Base-by-base conservation (phyloP, 1,140 invertebrate species). In the Drosophila jambulina region DNA sequence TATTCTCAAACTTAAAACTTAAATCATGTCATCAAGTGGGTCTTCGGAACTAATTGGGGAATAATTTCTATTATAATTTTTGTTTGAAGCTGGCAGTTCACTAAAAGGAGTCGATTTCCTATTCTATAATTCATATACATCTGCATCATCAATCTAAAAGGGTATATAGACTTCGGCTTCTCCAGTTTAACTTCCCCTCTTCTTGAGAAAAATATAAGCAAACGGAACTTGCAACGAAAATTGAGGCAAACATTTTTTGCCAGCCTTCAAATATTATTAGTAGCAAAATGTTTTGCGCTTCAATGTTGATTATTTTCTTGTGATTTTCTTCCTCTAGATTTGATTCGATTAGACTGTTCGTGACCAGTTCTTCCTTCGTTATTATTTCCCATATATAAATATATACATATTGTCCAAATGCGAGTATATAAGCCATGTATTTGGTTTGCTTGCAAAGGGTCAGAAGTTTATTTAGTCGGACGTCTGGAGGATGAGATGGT, bases 281-380 rank as follows among this genome's bases (percentile, higher is more conserved):
- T 32, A 53, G 25, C 32, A 67, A 65, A 45, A 38, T 68, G 32
- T 23, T 36, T 51, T 34, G 59, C 29, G 59, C 59, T 36, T 51
- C 45, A 53, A 38, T 32, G 67, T 69, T 46, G 29, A 46, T 65
- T 68, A 65, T 45, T 68, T 68, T 68, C 32, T 36, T 63, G 36
- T 46, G 15, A 51, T 29, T 67, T 67, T 48, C 27, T 51, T 67
- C 36, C 46, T 38, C 46, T 67, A 69, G 65, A 69, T 69, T 69
- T 70, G 46, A 70, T 70, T 70, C 67, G 67, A 70, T 70, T 70
- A 45, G 67, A 23, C 36, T 6, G 65, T 65, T 65, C 61, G 65
- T 69, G 65, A 69, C 65, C 62, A 27, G 36, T 46, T 62, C 29
- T 48, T 19, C 40, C 29, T 27, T 46, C 27, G 25, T 49, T 29